phyloP scores from a whole-genome alignment of 2,113 vertebrate species.

The Delphinapterus leucas region DNA sequence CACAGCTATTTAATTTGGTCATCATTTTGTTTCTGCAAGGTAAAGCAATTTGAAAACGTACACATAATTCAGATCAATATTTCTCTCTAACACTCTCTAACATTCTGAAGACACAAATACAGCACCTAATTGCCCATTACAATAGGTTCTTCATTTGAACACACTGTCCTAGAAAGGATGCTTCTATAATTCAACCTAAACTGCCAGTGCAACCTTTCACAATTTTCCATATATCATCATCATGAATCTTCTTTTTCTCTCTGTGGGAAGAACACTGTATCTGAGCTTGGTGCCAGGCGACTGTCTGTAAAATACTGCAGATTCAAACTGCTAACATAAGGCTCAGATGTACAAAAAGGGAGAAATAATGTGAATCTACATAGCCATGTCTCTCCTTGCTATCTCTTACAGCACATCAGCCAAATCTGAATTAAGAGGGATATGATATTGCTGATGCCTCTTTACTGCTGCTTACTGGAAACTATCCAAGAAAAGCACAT shows the following conservation, averaged over 20 bases:
- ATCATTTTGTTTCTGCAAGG: conserved; percentile 29
- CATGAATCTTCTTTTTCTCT: neutral
- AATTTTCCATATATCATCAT: conserved; percentile 30
- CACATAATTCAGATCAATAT: conserved; percentile 8
- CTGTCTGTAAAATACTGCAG: conserved; percentile 24
- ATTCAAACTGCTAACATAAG: conserved; percentile 44
- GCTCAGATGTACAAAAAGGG: neutral
- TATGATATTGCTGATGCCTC: neutral
- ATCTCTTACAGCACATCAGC: neutral
- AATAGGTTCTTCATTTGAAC: neutral
- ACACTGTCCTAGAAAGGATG: neutral
- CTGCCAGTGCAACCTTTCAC: neutral
- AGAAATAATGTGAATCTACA: neutral
- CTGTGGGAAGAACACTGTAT: neutral
- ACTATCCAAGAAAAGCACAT: conserved; percentile 37
- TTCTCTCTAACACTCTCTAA: neutral
- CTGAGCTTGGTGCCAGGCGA: neutral
- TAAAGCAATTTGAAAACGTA: conserved; percentile 20
- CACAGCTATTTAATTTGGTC: neutral
- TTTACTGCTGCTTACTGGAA: conserved; percentile 17
- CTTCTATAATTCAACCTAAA: conserved; percentile 39
- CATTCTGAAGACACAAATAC: conserved; percentile 1
- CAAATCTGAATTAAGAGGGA: conserved; percentile 51
- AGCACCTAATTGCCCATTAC: neutral
- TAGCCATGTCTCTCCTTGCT: neutral